These are phyloP conservation scores for Hermaeophaga mercurialis DNA, from an alignment of 2,888 invertebrate species.

Conservation along the genomic window DNA sequence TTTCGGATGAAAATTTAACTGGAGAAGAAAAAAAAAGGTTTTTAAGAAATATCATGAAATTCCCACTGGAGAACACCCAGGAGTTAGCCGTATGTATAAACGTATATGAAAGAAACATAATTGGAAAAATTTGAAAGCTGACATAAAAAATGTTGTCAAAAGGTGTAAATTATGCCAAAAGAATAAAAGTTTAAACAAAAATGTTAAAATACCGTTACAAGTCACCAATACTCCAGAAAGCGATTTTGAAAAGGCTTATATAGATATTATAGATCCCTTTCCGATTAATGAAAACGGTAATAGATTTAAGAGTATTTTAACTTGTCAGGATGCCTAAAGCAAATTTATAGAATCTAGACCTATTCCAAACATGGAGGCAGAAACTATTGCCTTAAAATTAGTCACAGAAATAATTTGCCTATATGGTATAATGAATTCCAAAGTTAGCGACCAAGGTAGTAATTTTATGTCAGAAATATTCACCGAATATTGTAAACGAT, in stretches of 20 bases:
- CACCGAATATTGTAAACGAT: neutral
- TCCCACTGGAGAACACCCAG: slow-evolving; percentile 40
- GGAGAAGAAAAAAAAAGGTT: slow-evolving; percentile 3
- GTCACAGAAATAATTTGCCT: slow-evolving; percentile 39
- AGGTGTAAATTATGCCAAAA: slow-evolving; percentile 39
- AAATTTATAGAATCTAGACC: slow-evolving; percentile 44
- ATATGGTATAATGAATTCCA: slow-evolving; percentile 41
- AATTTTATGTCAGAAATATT: slow-evolving; percentile 40
- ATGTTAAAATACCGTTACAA: neutral
- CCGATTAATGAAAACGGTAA: slow-evolving; percentile 32
- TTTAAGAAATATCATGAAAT: slow-evolving; percentile 36
- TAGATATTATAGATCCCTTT: slow-evolving; percentile 45
- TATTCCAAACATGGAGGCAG: slow-evolving; percentile 38
- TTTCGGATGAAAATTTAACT: neutral
- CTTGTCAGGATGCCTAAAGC: slow-evolving; percentile 39
- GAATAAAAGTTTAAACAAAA: neutral
- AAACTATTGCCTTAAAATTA: slow-evolving; percentile 39
- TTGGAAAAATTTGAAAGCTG: slow-evolving; percentile 39
- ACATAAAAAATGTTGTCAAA: slow-evolving; percentile 36
- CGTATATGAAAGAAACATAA: slow-evolving; percentile 34
- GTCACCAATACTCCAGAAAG: neutral
- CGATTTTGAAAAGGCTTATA: slow-evolving; percentile 37
- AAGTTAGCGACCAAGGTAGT: slow-evolving; percentile 42
- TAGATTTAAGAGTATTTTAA: slow-evolving; percentile 42
- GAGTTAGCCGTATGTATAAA: slow-evolving; percentile 38